Evolutionary conservation across 2,888 invertebrate species (phyloP).

Genomic region (Melinaea menophilus): DNA sequence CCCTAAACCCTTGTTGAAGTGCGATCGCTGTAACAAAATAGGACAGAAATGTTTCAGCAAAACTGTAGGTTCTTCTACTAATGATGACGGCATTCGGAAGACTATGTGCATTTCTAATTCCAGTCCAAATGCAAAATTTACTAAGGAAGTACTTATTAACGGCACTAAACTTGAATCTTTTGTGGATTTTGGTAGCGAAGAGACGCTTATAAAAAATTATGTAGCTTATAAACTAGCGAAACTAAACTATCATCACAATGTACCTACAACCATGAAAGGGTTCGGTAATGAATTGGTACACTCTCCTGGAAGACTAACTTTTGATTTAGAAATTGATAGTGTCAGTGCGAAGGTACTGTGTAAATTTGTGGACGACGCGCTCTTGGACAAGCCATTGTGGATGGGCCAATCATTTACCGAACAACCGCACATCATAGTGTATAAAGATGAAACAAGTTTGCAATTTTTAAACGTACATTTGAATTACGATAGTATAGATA

Average conservation of each 20-base stretch:
- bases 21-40: conserved; percentile 4
- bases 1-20: too few relatives aligned
- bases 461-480: conserved; percentile 16
- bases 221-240: conserved; percentile 10
- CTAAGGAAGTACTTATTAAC: conserved; percentile 6
- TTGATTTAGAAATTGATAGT: conserved; percentile 21
- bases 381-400: too few relatives aligned
- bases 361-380: conserved; percentile 21
- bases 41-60: background rate
- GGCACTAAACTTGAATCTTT: conserved; percentile 5
- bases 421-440: too few relatives aligned
- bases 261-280: conserved; percentile 24
- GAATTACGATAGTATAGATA: too few relatives aligned
- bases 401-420: too few relatives aligned
- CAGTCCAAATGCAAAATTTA: conserved; percentile 9
- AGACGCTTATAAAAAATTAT: conserved; percentile 18
- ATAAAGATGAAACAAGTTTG: conserved; percentile 18
- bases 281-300: conserved; percentile 30
- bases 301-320: conserved; percentile 15
- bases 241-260: conserved; percentile 16
- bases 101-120: conserved; percentile 3
- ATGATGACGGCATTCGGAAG: background rate
- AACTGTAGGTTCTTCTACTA: background rate
- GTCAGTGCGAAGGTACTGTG: conserved; percentile 25
- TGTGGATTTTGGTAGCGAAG: conserved; percentile 20